Evolutionary conservation across 2,888 invertebrate genomes (phyloP).

Genomic region (Ormyrus rosae): DNA sequence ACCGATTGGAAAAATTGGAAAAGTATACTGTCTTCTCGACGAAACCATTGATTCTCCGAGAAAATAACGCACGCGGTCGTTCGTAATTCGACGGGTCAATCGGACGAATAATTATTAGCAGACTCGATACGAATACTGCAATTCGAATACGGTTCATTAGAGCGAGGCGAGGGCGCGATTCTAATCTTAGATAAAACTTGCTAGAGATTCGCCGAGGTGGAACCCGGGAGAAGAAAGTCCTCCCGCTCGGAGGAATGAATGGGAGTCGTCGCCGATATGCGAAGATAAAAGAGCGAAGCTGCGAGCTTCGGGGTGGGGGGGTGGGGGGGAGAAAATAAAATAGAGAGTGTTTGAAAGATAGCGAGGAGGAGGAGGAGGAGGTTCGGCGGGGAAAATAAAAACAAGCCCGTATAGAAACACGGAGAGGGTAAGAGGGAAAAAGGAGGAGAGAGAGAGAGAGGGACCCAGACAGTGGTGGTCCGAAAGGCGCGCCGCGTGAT

Average conservation of each 20-base stretch:
- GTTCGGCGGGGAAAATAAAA: conserved; percentile 15
- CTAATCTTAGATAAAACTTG: conserved; percentile 1
- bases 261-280: conserved; percentile 42
- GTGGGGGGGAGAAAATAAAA: conserved; percentile 52
- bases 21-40: no score
- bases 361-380: conserved; percentile 37
- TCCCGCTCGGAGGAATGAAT: conserved; percentile 53
- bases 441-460: conserved; percentile 48
- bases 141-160: no score
- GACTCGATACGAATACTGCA: no score
- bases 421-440: conserved; percentile 48
- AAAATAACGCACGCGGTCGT: no score
- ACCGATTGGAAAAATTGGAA: no score
- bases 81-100: no score
- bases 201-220: background rate
- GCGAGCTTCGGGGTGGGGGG: conserved; percentile 19
- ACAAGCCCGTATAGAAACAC: background rate
- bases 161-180: no score
- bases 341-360: conserved; percentile 53
- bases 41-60: no score
- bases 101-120: no score
- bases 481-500: conserved; percentile 60
- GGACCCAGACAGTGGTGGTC: conserved; percentile 61
- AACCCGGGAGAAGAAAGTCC: background rate
- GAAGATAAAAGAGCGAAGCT: conserved; percentile 37